Base-by-base conservation (phyloP, 1,140 invertebrate species). In the Drosophila kanapiae region DNA sequence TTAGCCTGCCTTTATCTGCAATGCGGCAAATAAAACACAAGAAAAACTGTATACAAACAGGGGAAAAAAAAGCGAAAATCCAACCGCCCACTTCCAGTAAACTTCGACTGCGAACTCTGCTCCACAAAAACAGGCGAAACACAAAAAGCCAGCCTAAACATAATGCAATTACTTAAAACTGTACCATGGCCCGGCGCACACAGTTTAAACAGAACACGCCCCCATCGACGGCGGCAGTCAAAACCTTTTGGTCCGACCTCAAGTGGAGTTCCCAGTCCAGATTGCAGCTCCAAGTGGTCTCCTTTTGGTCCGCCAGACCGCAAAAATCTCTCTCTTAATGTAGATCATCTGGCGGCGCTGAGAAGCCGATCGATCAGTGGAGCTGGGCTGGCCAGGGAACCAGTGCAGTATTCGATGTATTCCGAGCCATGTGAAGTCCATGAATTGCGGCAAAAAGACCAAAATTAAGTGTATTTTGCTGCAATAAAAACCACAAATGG, bases 141-240 rank as follows among this genome's bases (percentile, higher is more conserved):
- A 45, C 40, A 48, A 67, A 76, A 75, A 70, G 53, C 78, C 47
- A 78, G 47, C 74, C 83, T 80, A 90, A 88, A 90, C 85, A 88
- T 88, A 88, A 90, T 90, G 85, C 85, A 90, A 90, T 90, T 90
- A 90, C 85, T 90, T 90, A 90, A 88, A 90, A 90, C 82, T 90
- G 86, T 87, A 84, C 85, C 84, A 88, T 80, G 84, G 76, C 64
- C 79, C 53, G 79, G 82, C 64, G 82, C 78, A 85, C 78, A 74
- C 82, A 74, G 77, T 83, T 83, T 80, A 86, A 82, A 65, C 76
- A 82, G 82, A 80, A 85, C 85, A 90, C 85, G 85, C 84, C 85
- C 85, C 82, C 75, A 72, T 72, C 69, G 69, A 51, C 67, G 68
- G 68, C 69, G 47, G 64, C 62, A 71, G 78, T 75, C 81, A 76